These are phyloP conservation scores for Meteorus cinctellus DNA, from an alignment of 2,888 invertebrate species.

Conservation along the genomic window DNA sequence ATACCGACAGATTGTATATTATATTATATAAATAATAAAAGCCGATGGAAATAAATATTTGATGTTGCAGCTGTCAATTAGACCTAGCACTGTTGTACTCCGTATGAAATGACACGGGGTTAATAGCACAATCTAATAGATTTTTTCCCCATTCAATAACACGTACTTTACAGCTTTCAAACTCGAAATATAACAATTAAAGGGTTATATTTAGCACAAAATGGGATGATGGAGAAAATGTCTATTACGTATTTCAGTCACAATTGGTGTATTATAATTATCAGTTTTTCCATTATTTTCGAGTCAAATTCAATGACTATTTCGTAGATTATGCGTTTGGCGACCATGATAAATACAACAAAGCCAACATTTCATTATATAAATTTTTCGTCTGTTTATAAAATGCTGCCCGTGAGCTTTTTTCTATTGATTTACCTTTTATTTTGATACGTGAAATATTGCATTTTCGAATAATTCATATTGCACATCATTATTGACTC, in stretches of 20 bases:
- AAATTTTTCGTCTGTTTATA: neutral
- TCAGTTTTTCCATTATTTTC: neutral
- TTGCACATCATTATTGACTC: no score
- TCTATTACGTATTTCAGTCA: neutral
- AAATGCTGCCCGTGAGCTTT: neutral
- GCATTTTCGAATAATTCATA: no score
- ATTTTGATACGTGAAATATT: no score
- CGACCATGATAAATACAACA: neutral
- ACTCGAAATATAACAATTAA: neutral
- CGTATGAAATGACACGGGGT: constrained; percentile 29
- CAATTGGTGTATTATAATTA: neutral
- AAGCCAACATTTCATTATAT: neutral
- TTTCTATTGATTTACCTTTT: no score
- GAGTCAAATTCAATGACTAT: neutral
- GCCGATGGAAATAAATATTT: neutral
- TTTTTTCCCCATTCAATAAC: no score
- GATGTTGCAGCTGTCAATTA: constrained; percentile 26
- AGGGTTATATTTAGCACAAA: neutral
- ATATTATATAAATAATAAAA: neutral
- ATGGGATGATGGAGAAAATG: neutral
- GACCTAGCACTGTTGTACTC: neutral
- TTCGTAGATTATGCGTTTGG: neutral
- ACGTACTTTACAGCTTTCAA: neutral
- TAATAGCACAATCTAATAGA: neutral
- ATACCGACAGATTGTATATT: neutral